Conservation (phyloP, 2,113 vertebrate genomes). For the Dromas ardeola region DNA sequence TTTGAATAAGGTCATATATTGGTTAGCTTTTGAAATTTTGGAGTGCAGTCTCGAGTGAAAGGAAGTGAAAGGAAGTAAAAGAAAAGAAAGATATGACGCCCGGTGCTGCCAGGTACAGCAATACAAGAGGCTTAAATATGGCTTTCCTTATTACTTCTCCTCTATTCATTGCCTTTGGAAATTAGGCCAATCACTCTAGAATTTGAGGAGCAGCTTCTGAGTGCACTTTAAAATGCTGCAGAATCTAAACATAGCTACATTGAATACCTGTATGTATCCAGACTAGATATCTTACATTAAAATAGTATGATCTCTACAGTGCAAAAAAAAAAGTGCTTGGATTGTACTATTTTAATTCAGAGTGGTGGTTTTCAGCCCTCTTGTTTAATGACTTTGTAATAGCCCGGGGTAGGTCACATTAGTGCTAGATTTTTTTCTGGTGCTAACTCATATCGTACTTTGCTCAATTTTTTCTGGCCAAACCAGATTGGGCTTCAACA, state of each 20-base stretch:
- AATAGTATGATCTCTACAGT: neutral
- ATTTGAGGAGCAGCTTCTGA: neutral
- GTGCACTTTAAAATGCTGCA: neutral
- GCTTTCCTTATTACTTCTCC: neutral
- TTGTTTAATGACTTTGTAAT: neutral
- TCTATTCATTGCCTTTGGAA: neutral
- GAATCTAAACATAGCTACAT: neutral
- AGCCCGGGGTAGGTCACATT: neutral
- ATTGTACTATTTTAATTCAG: neutral
- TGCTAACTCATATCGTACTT: neutral
- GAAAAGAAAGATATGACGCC: neutral
- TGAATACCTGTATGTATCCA: neutral
- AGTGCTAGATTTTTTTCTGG: neutral
- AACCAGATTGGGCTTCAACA: neutral
- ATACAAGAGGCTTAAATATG: neutral
- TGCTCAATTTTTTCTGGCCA: neutral
- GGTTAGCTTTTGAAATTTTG: neutral
- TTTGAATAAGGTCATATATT: neutral
- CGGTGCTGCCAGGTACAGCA: neutral
- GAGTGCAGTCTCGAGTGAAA: neutral
- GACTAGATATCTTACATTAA: neutral
- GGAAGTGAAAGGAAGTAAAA: neutral
- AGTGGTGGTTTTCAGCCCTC: neutral
- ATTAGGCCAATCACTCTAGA: neutral
- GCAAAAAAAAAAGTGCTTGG: neutral